Percentiles rank a stretch among this genome's conserved stretches.
These are phyloP conservation scores for Schizothorax lantsangensis DNA, from an alignment of 2,797 vertebrate species.

Conservation along the genomic window DNA sequence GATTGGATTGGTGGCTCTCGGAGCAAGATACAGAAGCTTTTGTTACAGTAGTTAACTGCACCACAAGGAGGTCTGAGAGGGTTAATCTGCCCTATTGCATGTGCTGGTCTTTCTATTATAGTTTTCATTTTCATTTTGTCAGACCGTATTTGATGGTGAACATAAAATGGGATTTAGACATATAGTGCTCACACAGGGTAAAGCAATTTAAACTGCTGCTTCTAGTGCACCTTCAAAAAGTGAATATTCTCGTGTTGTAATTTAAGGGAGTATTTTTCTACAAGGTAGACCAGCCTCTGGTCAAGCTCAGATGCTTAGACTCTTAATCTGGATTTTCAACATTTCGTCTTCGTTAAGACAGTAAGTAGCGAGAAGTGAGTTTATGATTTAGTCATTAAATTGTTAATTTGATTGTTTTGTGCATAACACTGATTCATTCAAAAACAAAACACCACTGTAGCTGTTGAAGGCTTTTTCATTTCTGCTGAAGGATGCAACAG, in stretches of 20 bases:
- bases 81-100: constrained; percentile 1
- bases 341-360: too few species aligned
- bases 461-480: too few species aligned
- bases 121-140: not conserved
- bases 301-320: too few species aligned
- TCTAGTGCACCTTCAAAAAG: not conserved
- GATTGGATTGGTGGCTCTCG: constrained; percentile 7
- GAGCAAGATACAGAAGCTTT: not conserved
- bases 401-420: too few species aligned
- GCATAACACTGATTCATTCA: too few species aligned
- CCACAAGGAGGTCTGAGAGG: not conserved
- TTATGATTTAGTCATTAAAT: too few species aligned
- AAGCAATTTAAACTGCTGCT: not conserved
- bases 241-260: not conserved
- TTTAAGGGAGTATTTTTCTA: not conserved
- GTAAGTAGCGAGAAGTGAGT: too few species aligned
- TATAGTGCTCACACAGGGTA: not conserved
- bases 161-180: not conserved
- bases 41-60: not conserved
- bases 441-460: too few species aligned
- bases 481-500: too few species aligned
- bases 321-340: too few species aligned
- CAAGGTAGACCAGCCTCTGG: not conserved
- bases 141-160: not conserved
- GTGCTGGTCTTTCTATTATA: not conserved